phyloP scores from a whole-genome alignment of 2,888 invertebrate species.

The Spodoptera littoralis region DNA sequence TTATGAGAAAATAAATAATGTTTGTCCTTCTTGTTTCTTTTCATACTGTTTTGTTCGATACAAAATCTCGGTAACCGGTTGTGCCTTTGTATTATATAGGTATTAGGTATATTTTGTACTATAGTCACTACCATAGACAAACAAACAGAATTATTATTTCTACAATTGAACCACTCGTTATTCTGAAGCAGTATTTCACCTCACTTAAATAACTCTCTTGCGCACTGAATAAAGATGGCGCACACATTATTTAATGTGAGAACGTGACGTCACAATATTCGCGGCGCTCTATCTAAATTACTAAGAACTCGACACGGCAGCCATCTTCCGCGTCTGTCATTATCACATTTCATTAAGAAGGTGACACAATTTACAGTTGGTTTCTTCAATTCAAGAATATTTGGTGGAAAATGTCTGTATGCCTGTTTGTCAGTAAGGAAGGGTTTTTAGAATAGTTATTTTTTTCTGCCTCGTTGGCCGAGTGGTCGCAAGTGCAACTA shows the following conservation, averaged over 20 bases:
- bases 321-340: conserved; percentile 28
- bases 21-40: no score
- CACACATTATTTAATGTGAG: conserved; percentile 31
- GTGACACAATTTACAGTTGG: conserved; percentile 1
- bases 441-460: no score
- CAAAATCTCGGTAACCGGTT: no score
- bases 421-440: no score
- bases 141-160: no score
- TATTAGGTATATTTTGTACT: no score
- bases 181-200: background rate
- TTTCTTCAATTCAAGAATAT: background rate
- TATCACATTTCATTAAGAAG: conserved; percentile 34
- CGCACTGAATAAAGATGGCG: conserved; percentile 5
- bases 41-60: no score
- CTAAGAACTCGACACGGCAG: conserved; percentile 28
- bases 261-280: conserved; percentile 27
- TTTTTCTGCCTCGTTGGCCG: no score
- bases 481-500: no score
- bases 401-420: background rate
- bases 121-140: no score
- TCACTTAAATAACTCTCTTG: background rate
- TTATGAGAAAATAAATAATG: no score
- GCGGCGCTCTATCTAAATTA: conserved; percentile 28
- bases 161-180: background rate
- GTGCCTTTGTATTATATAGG: no score